Conservation (phyloP, 2,888 invertebrate genomes). For the Latrodectus elegans region DNA sequence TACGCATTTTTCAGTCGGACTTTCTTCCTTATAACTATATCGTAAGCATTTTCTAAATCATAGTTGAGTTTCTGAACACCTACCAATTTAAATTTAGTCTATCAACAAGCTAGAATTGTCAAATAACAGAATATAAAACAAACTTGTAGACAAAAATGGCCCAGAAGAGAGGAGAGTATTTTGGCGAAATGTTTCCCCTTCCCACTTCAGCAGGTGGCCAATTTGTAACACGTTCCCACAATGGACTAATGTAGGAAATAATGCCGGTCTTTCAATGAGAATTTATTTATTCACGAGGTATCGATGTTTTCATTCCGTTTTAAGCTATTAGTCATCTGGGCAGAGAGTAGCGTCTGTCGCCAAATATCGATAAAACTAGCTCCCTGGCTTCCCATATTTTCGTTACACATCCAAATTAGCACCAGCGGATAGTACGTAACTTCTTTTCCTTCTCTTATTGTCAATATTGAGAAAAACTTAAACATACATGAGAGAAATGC, state of each 20-base stretch:
- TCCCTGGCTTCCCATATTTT: not conserved
- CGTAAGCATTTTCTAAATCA: too few relatives aligned
- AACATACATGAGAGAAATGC: too few relatives aligned
- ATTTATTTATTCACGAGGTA: slow-evolving; percentile 40
- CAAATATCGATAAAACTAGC: not conserved
- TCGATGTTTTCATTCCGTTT: slow-evolving; percentile 1
- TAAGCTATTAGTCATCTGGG: not conserved
- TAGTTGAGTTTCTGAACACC: too few relatives aligned
- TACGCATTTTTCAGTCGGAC: too few relatives aligned
- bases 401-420: too few relatives aligned
- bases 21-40: too few relatives aligned
- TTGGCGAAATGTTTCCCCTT: not conserved
- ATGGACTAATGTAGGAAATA: not conserved
- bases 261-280: not conserved
- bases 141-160: slow-evolving; percentile 6
- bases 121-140: too few relatives aligned
- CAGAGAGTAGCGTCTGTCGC: not conserved
- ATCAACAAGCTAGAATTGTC: too few relatives aligned
- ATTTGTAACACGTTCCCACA: not conserved
- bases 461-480: too few relatives aligned
- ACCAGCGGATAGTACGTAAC: too few relatives aligned
- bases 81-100: too few relatives aligned
- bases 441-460: too few relatives aligned
- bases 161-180: not conserved
- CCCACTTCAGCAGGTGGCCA: slow-evolving; percentile 17